Evolutionary conservation across 2,888 invertebrate genomes (phyloP), one percentile per base, ranked within the genome.

Genomic region (Alloplasta piceator): DNA sequence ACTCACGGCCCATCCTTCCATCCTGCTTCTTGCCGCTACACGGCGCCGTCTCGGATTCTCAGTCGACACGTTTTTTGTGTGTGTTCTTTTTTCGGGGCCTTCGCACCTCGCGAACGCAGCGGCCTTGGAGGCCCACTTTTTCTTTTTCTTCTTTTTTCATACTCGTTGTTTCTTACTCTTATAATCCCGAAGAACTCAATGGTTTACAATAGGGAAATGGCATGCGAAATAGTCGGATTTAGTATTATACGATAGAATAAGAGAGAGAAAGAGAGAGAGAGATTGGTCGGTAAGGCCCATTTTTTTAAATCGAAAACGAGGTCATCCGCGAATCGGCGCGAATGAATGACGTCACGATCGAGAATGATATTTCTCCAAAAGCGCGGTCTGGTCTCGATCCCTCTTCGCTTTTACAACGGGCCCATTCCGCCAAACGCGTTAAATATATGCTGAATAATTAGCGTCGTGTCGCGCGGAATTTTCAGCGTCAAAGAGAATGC

Each of bases 41-140:
- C 73, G 84, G 82, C 82, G 81, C 80, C 83, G 66, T 67, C 78
- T 80, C 76, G 84, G 58, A 83, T 84, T 85, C 84, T 55, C 82
- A 78, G 70, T 82, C 79, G 82, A 82, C 83, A 77, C 84, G 77
- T 83, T 77, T 77, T 82, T 78, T 82, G 78, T 75, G 60, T 14
- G n/a, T n/a, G 26, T 56, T 16, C 36, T 7, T 41, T 50, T 66
- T 52, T 52, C 78, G 46, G 61, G 16, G 67, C 61, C 78, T 78
- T 82, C 82, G 75, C 82, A 78, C 82, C 82, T 48, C 48, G 50
- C 78, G 73, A 46, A 71, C 74, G 74, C 72, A 78, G 58, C 58
- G 82, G 36, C 82, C 82, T 81, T 81, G 78, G 71, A 55, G 60
- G 50, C 41, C 48, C 56, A 60, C 48, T 74, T 78, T 72, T 71